Evolutionary conservation across 1,140 invertebrate genomes (phyloP), one percentile per base, ranked within the genome.

Genomic region (Tetramorium alpestre): DNA sequence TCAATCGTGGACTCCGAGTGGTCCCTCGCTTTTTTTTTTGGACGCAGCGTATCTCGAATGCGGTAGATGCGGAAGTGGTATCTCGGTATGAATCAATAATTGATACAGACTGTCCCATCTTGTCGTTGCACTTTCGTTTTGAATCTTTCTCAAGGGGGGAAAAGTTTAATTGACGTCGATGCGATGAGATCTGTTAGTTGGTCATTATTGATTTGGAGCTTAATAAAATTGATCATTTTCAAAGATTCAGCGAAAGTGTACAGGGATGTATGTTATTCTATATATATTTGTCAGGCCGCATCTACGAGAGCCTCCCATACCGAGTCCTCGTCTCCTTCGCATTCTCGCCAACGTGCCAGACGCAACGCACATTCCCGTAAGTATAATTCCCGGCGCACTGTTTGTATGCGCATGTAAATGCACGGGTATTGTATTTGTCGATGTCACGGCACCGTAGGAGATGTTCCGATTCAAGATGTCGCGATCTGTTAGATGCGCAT

Each of bases 351-450:
- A 77, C 75, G 72, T 28, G n/a, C 69, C 41, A 73, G 22, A 65
- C 76, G 38, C 86, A 87, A 89, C 91, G 77, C 77, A 76, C 89
- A 86, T 88, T 77, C 76, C 75, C 86, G 89, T 90, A 90, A 91
- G 91, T 93, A 91, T 93, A 92, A 92, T 92, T 93, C 89, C 86
- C 64, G 88, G 51, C 90, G 89, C 51, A 90, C 87, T 93, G 92
- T 93, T 93, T 93, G 92, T 93, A 92, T 93, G 92, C 91, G 80
- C 91, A 92, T 93, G 92, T 93, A 92, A 93, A 93, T 93, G 90
- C 90, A 62, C 69, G 87, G 88, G 89, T 91, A 93, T 92, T 93
- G 89, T 93, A 90, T 93, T 93, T 93, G 92, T 89, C 86, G 88
- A 92, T 91, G 89, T 90, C 89, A 78, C 87, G 54, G 78, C 86